Percentiles rank a stretch among this genome's conserved stretches.
Evolutionary conservation across 1,140 invertebrate species (phyloP).

Genomic region (Ceratosolen solmsi): DNA sequence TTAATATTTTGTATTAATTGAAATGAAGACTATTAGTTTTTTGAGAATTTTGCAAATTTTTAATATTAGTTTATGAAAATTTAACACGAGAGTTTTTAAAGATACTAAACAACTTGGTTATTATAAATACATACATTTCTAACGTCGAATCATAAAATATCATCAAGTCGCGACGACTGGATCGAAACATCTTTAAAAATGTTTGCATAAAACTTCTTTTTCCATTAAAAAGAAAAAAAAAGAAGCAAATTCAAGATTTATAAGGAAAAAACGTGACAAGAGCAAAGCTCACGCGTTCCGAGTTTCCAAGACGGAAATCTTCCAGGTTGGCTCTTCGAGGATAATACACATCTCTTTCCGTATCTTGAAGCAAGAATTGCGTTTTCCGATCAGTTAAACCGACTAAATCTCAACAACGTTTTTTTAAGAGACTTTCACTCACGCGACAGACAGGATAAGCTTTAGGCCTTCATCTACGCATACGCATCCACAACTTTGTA

Average conservation of each 20-base stretch:
- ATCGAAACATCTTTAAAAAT: neutral
- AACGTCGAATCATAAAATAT: neutral
- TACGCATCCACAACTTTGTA: neutral
- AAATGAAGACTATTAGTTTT: no score
- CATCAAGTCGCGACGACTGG: neutral
- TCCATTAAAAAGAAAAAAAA: neutral
- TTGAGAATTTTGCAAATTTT: no score
- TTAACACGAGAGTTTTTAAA: no score
- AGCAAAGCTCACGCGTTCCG: neutral
- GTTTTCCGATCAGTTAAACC: slow-evolving; percentile 71
- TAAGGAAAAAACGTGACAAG: slow-evolving; percentile 17
- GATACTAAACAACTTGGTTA: no score
- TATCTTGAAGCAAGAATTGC: slow-evolving; percentile 63
- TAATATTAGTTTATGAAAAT: no score
- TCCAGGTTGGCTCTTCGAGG: slow-evolving; percentile 33
- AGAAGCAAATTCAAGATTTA: neutral
- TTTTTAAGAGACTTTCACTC: slow-evolving; percentile 51
- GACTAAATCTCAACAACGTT: slow-evolving; percentile 60
- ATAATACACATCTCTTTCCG: slow-evolving; percentile 61
- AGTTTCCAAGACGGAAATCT: neutral
- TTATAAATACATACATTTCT: neutral
- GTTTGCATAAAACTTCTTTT: slow-evolving; percentile 1
- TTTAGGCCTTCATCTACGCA: neutral
- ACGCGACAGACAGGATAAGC: slow-evolving; percentile 48
- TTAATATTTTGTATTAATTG: no score